Base-by-base conservation (phyloP, 2,797 vertebrate species). In the Eupleurogrammus muticus region DNA sequence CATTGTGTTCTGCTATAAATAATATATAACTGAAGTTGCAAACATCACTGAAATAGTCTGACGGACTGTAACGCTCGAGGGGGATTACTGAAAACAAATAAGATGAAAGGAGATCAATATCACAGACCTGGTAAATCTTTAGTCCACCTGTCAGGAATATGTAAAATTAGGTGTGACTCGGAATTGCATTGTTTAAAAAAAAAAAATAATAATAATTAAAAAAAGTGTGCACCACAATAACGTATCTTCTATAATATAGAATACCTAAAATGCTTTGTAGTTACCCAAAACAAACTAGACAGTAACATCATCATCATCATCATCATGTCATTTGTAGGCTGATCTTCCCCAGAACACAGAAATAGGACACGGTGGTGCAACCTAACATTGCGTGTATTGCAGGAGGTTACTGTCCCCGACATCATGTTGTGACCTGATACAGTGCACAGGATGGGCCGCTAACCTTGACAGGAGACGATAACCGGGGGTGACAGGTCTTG, bases 401-500 rank as follows among this genome's bases (percentile, higher is more conserved):
- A 55, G 46, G 42, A 65, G 32, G 11, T 51, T 59, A 46, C 49
- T 48, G 56, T 79, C n/a, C 55, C 32, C 72, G 68, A 79, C 69
- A 54, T 66, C 4, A 46, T 21, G 20, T 40, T 66, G 75, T 77
- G 72, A 86, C 80, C 73, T 77, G 66, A 51, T 66, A 58, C 58
- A 44, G 61, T 59, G 28, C 28, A 69, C 46, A 69, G 36, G 38
- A 72, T 66, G 12, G 52, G 24, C 28, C 70, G 44, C 58, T 49
- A 20, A 50, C 62, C 55, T 61, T 53, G 58, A 65, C 58, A 48
- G 34, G 55, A 49, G 70, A 87, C 32, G 21, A 51, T 85, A 78
- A 85, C 40, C 19, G 9, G 51, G 47, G 55, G 34, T 60, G 73
- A 83, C 81, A 85, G 70, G 53, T 64, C 79, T 75, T 81, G 83